phyloP scores from a whole-genome alignment of 2,113 vertebrate genomes.

The Kryptolebias marmoratus region DNA sequence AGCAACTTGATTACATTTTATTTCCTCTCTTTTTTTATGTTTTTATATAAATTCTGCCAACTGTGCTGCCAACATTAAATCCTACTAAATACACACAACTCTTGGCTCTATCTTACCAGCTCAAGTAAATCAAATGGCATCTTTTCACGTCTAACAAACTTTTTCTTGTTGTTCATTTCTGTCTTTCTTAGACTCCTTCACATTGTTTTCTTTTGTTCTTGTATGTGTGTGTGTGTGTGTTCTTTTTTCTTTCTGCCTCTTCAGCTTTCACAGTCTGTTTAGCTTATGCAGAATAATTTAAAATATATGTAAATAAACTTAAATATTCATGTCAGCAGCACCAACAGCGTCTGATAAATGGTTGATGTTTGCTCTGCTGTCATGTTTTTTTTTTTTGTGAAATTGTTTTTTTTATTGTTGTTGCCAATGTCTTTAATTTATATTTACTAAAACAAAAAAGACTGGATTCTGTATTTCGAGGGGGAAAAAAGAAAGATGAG shows the following conservation, averaged over 20 bases:
- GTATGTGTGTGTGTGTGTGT: background rate
- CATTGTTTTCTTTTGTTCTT: background rate
- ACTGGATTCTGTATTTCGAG: too few species aligned
- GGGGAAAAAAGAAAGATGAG: too few species aligned
- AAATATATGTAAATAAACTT: slow-evolving; percentile 25
- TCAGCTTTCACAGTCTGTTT: slow-evolving; percentile 5
- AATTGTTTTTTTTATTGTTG: background rate
- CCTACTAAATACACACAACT: background rate
- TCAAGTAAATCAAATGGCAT: background rate
- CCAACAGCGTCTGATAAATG: slow-evolving; percentile 5
- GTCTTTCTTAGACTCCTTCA: slow-evolving; percentile 13
- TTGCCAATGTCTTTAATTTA: background rate
- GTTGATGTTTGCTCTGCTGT: background rate
- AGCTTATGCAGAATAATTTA: slow-evolving; percentile 17
- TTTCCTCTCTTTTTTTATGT: background rate
- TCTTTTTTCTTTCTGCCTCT: slow-evolving; percentile 4
- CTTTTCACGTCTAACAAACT: background rate
- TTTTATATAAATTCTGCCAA: background rate
- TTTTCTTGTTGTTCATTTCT: background rate
- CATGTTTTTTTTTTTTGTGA: background rate
- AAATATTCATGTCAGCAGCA: slow-evolving; percentile 8
- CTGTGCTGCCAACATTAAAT: slow-evolving; percentile 9
- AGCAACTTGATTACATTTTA: slow-evolving; percentile 46
- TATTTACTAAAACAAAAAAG: background rate
- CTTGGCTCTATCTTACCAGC: background rate